Percentiles rank a stretch among this genome's conserved stretches.
These are phyloP conservation scores for Drosophila kepulauana DNA, from an alignment of 1,140 invertebrate species.

Conservation along the genomic window DNA sequence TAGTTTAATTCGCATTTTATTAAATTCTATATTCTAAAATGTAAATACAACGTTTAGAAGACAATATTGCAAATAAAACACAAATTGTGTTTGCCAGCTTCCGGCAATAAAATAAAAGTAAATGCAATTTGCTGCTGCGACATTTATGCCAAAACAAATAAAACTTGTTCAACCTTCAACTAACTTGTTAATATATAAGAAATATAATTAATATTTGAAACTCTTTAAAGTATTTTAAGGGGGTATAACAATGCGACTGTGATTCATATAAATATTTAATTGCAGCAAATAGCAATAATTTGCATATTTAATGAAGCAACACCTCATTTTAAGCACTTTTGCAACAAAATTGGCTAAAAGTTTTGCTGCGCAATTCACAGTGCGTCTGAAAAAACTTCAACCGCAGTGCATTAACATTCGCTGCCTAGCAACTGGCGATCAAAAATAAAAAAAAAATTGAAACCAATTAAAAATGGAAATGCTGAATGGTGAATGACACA, in stretches of 20 bases:
- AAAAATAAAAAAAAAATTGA: conserved; percentile 40
- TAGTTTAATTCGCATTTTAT: too few species aligned
- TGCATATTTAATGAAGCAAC: conserved; percentile 80
- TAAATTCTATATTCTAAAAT: too few species aligned
- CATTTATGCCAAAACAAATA: conserved; percentile 28
- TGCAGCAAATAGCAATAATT: conserved; percentile 72
- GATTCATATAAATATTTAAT: conserved; percentile 71
- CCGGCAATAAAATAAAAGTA: background rate
- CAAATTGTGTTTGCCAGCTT: background rate
- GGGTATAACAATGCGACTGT: background rate
- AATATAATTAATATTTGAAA: background rate
- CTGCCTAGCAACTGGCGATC: conserved; percentile 55
- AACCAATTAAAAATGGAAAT: conserved; percentile 69
- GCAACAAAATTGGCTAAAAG: conserved; percentile 11
- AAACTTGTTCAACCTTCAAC: background rate
- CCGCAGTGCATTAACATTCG: conserved; percentile 62
- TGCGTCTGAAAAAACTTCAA: conserved; percentile 39
- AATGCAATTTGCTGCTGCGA: conserved; percentile 20
- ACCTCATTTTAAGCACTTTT: conserved; percentile 66
- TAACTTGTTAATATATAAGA: background rate
- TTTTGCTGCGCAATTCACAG: conserved; percentile 28
- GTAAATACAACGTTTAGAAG: background rate
- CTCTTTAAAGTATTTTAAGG: too few species aligned
- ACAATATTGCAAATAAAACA: conserved; percentile 1
- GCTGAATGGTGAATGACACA: conserved; percentile 8